Evolutionary conservation across 1,140 invertebrate species (phyloP).

Genomic region (Reticulitermes speratus): DNA sequence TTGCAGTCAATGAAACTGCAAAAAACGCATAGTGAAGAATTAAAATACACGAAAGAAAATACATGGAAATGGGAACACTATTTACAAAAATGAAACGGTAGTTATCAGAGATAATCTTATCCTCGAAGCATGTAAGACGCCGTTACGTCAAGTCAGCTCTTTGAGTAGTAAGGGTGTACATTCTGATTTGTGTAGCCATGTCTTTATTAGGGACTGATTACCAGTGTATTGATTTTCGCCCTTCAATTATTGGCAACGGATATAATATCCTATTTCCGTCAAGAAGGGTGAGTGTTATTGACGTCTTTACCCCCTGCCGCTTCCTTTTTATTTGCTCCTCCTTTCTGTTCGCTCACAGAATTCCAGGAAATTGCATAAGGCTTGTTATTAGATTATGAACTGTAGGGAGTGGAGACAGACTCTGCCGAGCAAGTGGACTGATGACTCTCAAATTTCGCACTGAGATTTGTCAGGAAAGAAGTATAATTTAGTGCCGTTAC

Average conservation of each 20-base stretch:
- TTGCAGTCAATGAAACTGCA: too few relatives aligned
- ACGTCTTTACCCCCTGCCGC: neutral
- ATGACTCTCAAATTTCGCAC: neutral
- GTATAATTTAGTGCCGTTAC: too few relatives aligned
- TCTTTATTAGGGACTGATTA: slow-evolving; percentile 5
- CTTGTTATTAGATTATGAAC: neutral
- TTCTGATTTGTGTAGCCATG: neutral
- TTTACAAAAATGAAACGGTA: too few relatives aligned
- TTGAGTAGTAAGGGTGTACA: too few relatives aligned
- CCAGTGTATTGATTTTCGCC: neutral
- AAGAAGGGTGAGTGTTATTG: neutral
- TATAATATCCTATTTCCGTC: slow-evolving; percentile 11
- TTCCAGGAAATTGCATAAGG: slow-evolving; percentile 1
- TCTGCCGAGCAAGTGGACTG: neutral
- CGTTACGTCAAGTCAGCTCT: too few relatives aligned
- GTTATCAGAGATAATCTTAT: neutral
- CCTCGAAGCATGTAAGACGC: neutral
- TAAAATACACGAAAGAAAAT: too few relatives aligned
- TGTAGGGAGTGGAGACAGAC: neutral
- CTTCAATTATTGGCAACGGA: slow-evolving; percentile 9
- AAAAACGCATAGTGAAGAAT: too few relatives aligned
- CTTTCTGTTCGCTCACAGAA: neutral
- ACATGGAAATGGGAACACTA: too few relatives aligned
- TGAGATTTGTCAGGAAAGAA: too few relatives aligned
- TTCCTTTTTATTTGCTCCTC: neutral